phyloP scores from a whole-genome alignment of 2,113 vertebrate species.

The Notarius quadriscutis region DNA sequence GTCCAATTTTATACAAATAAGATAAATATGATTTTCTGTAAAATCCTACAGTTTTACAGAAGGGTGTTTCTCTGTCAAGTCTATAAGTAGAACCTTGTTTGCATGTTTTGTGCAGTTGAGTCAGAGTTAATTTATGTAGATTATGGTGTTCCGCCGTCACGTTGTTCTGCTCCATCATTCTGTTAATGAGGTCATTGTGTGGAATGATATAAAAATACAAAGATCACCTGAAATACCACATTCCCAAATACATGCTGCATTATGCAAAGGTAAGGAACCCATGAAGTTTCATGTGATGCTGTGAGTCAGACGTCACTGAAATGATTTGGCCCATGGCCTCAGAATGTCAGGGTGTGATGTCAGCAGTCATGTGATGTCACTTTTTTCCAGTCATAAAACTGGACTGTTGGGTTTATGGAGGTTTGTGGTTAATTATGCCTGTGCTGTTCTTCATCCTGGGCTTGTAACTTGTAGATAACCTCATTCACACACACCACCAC shows the following conservation, averaged over 20 bases:
- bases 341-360: neutral
- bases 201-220: neutral
- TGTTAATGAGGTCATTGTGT: neutral
- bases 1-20: too few species aligned
- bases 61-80: too few species aligned
- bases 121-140: too few species aligned
- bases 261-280: neutral
- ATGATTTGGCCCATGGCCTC: neutral
- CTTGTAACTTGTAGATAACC: neutral
- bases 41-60: too few species aligned
- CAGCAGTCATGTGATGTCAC: neutral
- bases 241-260: neutral
- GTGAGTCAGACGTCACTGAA: neutral
- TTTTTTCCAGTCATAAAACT: neutral
- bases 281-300: neutral
- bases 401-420: neutral
- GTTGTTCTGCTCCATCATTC: too few species aligned
- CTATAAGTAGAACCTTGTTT: too few species aligned
- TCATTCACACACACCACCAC: neutral
- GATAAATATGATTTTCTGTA: too few species aligned
- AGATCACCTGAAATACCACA: neutral
- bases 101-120: too few species aligned
- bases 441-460: conserved; percentile 2
- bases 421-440: neutral
- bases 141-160: too few species aligned